Evolutionary conservation across 37 sponge, comb jelly and placozoan species (phyloP).

Genomic region (Geodia barretti): DNA sequence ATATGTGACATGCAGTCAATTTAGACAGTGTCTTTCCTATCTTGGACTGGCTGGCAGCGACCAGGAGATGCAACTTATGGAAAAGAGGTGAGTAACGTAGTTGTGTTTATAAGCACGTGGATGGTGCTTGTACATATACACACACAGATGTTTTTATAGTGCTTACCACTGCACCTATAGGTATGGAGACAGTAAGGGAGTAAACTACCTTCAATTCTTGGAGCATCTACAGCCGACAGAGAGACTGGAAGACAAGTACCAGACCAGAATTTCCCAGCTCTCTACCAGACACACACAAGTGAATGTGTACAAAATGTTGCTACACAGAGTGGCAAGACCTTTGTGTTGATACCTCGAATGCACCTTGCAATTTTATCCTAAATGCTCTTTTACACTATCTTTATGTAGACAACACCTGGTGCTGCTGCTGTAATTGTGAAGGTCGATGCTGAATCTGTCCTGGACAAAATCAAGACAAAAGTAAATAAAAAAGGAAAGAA

Average conservation of each 20-base stretch:
- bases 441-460: constrained; percentile 45
- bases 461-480: constrained; percentile 65
- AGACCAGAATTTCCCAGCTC: constrained; percentile 15
- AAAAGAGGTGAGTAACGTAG: too few species aligned
- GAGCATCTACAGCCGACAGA: constrained; percentile 64
- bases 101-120: too few species aligned
- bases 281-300: neutral
- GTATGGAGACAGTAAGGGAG: constrained; percentile 74
- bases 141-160: neutral
- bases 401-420: too few species aligned
- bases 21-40: constrained; percentile 72
- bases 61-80: constrained; percentile 42
- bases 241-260: constrained; percentile 49
- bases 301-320: too few species aligned
- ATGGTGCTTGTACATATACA: neutral
- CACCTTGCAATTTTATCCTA: too few species aligned
- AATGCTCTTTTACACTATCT: too few species aligned
- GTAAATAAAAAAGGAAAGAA: neutral
- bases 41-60: constrained; percentile 44
- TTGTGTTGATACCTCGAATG: too few species aligned
- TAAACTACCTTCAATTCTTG: constrained; percentile 81
- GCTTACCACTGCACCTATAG: too few species aligned
- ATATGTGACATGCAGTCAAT: constrained; percentile 48
- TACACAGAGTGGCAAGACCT: too few species aligned
- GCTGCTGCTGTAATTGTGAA: too few species aligned